Evolutionary conservation across 2,797 vertebrate species (phyloP).

Genomic region (Melanotaenia nigrans): DNA sequence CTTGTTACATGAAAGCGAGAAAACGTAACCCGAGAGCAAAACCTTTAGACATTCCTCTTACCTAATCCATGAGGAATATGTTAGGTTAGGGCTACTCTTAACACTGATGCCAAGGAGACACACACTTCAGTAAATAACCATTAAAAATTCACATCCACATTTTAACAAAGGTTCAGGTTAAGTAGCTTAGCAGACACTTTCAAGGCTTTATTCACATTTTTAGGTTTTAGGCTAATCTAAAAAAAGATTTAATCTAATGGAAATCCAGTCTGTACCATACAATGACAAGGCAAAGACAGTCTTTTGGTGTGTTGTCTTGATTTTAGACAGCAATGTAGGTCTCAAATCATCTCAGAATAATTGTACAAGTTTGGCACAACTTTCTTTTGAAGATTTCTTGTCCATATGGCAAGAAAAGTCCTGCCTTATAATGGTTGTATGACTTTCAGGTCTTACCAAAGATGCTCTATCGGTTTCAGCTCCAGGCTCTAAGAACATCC

Average conservation of each 20-base stretch:
- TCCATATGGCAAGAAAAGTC: not conserved
- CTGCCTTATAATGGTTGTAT: not conserved
- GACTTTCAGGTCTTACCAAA: not conserved
- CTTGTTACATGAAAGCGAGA: conserved; percentile 23
- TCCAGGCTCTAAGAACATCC: not conserved
- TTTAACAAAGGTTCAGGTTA: not conserved
- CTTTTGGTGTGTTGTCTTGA: too few species aligned
- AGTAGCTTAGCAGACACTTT: not conserved
- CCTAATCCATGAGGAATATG: not conserved
- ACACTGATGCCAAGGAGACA: not conserved
- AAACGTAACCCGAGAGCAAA: conserved; percentile 16
- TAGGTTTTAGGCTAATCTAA: not conserved
- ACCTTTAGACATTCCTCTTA: conserved; percentile 1
- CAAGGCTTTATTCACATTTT: not conserved
- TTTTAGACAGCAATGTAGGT: not conserved
- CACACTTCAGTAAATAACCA: not conserved
- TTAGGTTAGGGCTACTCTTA: not conserved
- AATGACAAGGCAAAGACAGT: too few species aligned
- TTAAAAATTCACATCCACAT: not conserved
- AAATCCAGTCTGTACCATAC: too few species aligned
- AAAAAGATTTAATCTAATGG: too few species aligned
- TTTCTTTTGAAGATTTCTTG: not conserved
- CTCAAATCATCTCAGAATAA: not conserved
- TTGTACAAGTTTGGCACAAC: not conserved
- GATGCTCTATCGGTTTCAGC: not conserved